phyloP scores from a whole-genome alignment of 2,113 vertebrate species.

The Nothocercus nigrocapillus region DNA sequence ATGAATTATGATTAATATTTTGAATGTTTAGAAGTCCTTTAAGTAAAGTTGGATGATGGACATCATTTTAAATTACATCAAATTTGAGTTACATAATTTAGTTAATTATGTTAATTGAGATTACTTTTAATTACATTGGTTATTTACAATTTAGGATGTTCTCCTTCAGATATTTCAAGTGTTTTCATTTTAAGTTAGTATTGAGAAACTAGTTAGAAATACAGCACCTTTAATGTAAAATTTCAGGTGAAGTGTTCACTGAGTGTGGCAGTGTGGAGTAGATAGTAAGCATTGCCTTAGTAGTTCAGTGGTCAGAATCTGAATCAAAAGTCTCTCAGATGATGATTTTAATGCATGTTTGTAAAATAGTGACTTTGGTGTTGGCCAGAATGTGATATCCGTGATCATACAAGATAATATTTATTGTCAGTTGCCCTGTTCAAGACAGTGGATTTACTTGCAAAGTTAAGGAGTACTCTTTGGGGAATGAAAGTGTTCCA shows the following conservation, averaged over 20 bases:
- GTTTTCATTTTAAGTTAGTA: background rate
- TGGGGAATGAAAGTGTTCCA: background rate
- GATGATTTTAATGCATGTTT: background rate
- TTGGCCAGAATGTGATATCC: background rate
- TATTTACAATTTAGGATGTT: background rate
- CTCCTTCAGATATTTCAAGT: background rate
- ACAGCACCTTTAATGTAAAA: background rate
- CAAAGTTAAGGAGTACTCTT: background rate
- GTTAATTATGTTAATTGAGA: background rate
- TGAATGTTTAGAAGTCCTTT: background rate
- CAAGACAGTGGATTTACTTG: background rate
- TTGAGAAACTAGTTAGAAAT: background rate
- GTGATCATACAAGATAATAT: background rate
- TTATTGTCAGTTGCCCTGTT: background rate
- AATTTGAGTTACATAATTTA: background rate
- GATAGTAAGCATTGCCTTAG: background rate
- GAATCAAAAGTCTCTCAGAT: background rate
- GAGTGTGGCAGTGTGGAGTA: background rate
- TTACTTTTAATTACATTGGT: background rate
- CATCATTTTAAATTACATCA: background rate
- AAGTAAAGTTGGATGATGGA: background rate
- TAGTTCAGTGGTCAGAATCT: background rate
- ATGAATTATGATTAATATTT: background rate
- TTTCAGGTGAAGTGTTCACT: background rate
- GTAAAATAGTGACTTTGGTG: background rate